Percentiles rank a stretch among this genome's conserved stretches.
phyloP scores from a whole-genome alignment of 2,113 vertebrate species.

The Atrichornis clamosus region DNA sequence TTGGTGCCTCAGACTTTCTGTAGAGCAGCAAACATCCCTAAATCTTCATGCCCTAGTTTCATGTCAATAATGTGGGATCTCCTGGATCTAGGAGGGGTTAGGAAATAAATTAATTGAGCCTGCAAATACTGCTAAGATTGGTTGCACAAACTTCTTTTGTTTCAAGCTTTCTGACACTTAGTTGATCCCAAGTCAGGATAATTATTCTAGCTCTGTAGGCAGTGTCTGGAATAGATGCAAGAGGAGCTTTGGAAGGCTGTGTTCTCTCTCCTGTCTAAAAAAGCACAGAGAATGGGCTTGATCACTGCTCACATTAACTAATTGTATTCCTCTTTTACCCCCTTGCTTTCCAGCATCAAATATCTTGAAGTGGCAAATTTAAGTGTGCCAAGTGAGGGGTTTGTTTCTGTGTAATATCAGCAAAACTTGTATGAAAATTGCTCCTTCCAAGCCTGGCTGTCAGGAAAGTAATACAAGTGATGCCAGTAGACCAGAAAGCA shows the following conservation, averaged over 20 bases:
- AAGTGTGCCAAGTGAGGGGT: not conserved
- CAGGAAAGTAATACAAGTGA: not conserved
- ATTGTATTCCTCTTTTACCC: not conserved
- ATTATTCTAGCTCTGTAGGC: constrained; percentile 5
- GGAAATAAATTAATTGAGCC: not conserved
- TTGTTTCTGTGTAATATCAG: not conserved
- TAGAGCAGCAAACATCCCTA: not conserved
- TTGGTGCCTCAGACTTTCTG: not conserved
- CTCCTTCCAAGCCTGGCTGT: not conserved
- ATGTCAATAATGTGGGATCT: not conserved
- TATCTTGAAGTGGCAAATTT: not conserved
- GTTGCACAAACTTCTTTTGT: not conserved
- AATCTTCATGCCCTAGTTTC: not conserved
- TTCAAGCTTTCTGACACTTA: not conserved
- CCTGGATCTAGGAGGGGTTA: not conserved
- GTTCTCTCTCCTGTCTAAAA: not conserved
- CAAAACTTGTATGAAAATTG: not conserved
- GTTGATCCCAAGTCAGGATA: not conserved
- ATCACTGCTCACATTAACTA: not conserved
- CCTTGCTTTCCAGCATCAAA: not conserved
- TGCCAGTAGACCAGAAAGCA: not conserved
- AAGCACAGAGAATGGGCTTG: not conserved
- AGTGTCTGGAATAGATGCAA: not conserved
- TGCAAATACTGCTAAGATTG: not conserved
- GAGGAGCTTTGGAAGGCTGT: not conserved